These are phyloP conservation scores for Trichogramma evanescens DNA, from an alignment of 2,888 invertebrate species.

Conservation along the genomic window DNA sequence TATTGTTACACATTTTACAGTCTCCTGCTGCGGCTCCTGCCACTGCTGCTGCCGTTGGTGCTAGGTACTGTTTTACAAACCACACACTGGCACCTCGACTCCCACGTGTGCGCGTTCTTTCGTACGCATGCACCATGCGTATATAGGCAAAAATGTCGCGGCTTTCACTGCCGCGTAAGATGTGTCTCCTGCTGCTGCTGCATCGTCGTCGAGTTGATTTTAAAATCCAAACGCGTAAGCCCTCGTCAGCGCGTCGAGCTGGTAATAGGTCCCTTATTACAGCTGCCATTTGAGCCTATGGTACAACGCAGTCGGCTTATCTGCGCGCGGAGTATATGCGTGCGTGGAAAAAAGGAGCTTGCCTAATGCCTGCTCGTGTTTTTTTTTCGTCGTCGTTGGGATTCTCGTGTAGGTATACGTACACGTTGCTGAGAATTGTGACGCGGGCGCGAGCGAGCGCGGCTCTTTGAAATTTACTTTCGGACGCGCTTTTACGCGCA, in stretches of 20 bases:
- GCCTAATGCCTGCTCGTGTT: conserved; percentile 6
- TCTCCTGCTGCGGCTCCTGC: conserved; percentile 39
- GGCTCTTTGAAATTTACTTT: not conserved
- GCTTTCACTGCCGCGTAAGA: conserved; percentile 38
- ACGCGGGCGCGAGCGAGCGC: not conserved
- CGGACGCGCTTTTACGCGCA: not conserved
- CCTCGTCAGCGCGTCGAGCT: too few species aligned
- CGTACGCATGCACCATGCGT: not conserved
- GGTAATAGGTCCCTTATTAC: too few species aligned
- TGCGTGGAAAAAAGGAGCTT: not conserved
- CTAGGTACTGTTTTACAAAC: not conserved
- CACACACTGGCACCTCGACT: conserved; percentile 28
- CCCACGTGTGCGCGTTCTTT: conserved; percentile 34
- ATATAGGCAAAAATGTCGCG: conserved; percentile 37
- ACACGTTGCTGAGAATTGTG: conserved; percentile 9
- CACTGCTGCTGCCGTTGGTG: conserved; percentile 10
- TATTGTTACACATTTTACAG: conserved; percentile 48
- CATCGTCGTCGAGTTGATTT: too few species aligned
- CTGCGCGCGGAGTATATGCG: conserved; percentile 1
- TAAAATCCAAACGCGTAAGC: too few species aligned
- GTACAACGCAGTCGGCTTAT: conserved; percentile 9
- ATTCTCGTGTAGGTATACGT: conserved; percentile 4
- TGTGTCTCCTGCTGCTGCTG: too few species aligned
- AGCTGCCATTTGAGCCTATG: too few species aligned
- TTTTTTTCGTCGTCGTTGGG: not conserved